A percentile compares a stretch with the other conserved stretches of the same genome.
Conservation (phyloP, 2,113 vertebrate species). For the Hydropotes inermis region DNA sequence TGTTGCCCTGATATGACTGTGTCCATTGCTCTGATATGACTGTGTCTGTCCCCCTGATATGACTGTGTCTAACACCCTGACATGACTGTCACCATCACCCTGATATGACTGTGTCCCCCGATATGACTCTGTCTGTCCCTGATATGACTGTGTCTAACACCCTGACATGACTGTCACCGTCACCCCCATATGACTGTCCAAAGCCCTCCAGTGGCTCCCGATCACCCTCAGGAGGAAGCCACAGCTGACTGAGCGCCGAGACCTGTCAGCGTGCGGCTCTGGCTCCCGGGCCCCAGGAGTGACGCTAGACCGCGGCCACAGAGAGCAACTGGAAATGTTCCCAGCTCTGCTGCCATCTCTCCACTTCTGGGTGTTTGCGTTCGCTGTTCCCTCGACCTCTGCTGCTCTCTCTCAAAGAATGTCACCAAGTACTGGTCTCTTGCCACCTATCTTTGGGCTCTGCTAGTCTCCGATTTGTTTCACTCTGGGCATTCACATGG, state of each 20-base stretch:
- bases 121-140: too few relatives aligned
- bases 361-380: not conserved
- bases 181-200: not conserved
- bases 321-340: not conserved
- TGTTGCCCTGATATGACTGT: not conserved
- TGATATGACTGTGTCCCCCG: too few relatives aligned
- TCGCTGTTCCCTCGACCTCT: not conserved
- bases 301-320: accelerated
- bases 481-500: not conserved
- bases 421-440: not conserved
- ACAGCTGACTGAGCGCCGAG: not conserved
- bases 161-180: too few relatives aligned
- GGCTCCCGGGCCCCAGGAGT: accelerated
- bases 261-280: not conserved
- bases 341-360: not conserved
- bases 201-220: not conserved
- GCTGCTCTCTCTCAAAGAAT: not conserved
- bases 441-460: not conserved
- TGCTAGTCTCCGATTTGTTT: not conserved
- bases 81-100: too few relatives aligned
- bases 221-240: not conserved
- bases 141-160: too few relatives aligned
- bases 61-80: too few relatives aligned
- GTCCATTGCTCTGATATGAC: too few relatives aligned
- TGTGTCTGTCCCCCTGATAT: too few relatives aligned